These are phyloP conservation scores for Knipowitschia caucasica DNA, from an alignment of 2,797 vertebrate genomes.

Conservation along the genomic window DNA sequence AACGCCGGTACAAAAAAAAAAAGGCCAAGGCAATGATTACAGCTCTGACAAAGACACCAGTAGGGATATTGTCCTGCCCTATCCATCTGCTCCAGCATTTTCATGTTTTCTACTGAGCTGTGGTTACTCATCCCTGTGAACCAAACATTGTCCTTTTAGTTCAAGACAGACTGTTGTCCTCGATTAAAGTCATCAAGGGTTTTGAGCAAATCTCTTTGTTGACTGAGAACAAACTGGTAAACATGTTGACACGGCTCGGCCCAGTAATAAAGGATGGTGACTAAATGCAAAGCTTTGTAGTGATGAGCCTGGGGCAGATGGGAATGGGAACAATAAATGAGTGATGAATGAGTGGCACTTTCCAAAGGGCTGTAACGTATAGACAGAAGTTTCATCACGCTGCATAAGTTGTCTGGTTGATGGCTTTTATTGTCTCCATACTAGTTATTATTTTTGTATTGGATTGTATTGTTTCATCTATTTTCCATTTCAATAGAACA, in stretches of 20 bases:
- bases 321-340: constrained; percentile 39
- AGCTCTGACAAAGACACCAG: constrained; percentile 28
- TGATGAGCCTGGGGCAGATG: constrained; percentile 43
- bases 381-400: neutral
- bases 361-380: constrained; percentile 23
- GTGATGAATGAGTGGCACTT: constrained; percentile 51
- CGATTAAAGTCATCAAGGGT: constrained; percentile 45
- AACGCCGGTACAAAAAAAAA: constrained; percentile 13
- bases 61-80: constrained; percentile 40
- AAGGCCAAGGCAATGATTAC: constrained; percentile 30
- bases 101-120: constrained; percentile 63
- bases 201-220: constrained; percentile 39
- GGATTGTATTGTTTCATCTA: too few species aligned
- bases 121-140: constrained; percentile 33
- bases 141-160: constrained; percentile 31
- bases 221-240: constrained; percentile 42
- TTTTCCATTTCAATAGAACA: too few species aligned
- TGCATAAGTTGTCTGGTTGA: too few species aligned
- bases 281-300: constrained; percentile 15
- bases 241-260: constrained; percentile 41
- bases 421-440: too few species aligned
- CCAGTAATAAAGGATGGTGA: constrained; percentile 33
- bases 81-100: constrained; percentile 50
- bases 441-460: too few species aligned
- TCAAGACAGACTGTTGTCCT: constrained; percentile 30